Evolutionary conservation across 2,888 invertebrate genomes (phyloP).

Genomic region (Orthonevra nobilis): DNA sequence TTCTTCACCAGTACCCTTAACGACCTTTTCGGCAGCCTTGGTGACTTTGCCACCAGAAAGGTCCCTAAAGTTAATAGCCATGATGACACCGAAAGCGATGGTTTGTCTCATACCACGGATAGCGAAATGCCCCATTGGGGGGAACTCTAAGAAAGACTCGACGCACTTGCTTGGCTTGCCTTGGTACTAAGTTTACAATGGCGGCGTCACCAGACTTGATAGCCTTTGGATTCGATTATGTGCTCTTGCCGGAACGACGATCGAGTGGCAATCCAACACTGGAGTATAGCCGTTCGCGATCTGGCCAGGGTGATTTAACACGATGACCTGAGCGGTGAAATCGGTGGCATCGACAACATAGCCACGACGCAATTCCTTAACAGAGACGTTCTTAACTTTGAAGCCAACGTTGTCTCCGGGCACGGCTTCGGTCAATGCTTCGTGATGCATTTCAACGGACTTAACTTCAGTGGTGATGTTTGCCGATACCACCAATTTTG

Average conservation of each 20-base stretch:
- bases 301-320: constrained; percentile 99
- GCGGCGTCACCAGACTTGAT: constrained; percentile 99
- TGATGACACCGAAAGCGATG: constrained; percentile 99
- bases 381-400: constrained; percentile 99
- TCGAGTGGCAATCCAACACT: constrained; percentile 99
- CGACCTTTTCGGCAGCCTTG: constrained; percentile 99
- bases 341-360: constrained; percentile 97
- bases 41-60: constrained; percentile 95
- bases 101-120: constrained; percentile 99
- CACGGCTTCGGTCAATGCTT: constrained; percentile 95
- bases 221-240: constrained; percentile 94
- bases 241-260: constrained; percentile 98
- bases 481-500: constrained; percentile 99
- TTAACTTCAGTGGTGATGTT: constrained; percentile 99
- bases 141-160: constrained; percentile 99
- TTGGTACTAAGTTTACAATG: constrained; percentile 96
- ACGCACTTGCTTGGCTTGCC: constrained; percentile 99
- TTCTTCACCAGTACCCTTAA: constrained; percentile 96
- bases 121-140: constrained; percentile 99
- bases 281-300: constrained; percentile 99
- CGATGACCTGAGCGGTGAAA: constrained; percentile 98
- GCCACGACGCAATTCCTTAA: constrained; percentile 99
- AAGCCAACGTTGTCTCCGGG: constrained; percentile 99
- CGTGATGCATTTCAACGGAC: constrained; percentile 99
- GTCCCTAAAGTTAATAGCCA: constrained; percentile 95